Base-by-base conservation (phyloP, 2,797 vertebrate genomes). In the Chaunax sp. region DNA sequence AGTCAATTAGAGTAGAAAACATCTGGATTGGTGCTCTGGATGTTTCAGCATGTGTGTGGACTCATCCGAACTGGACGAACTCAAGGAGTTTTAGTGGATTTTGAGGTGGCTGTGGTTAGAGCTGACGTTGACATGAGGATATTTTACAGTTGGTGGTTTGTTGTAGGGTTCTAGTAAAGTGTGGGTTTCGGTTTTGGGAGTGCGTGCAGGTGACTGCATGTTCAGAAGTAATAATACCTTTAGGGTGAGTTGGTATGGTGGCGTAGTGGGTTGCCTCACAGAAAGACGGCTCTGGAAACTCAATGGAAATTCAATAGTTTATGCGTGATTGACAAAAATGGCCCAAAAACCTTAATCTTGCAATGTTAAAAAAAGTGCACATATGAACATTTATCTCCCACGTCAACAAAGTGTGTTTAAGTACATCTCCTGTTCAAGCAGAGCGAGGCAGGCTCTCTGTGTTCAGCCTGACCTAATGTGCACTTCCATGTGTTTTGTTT, bases 71-170 rank as follows among this genome's bases (percentile, higher is more conserved):
- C 52, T 50, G 55, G 63, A 15, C 30, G 3, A 69, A 73, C 53
- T n/a, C 19, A 5, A 2, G 10, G 47, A 62, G 63, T 49, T 51
- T 69, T 45, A 28, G 57, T 62, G 65, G 59, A 75, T 53, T 4
- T 43, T 65, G 72, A 46, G 35, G 70, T 50, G 10, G 11, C 44
- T 69, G 73, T 18, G 66, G 64, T 57, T n/a, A 43, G 18, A 57
- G 67, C 37, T 54, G 38, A 77, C 53, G 69, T 47, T 51, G 51
- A 63, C 65, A 33, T 23, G 67, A 72, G 58, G 57, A 57, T 58
- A 44, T 73, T 76, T 75, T 54, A 58, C 69, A 53, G 72, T 64
- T 35, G 46, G 69, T 25, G 62, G 78, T 69, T 68, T 62, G 73
- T 49, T 75, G 70, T 19, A 52, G 56, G 49, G 60, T 69, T 72